Percentiles rank a stretch among this genome's conserved stretches.
phyloP scores from a whole-genome alignment of 2,888 invertebrate genomes.

The Isotomurus palustris region DNA sequence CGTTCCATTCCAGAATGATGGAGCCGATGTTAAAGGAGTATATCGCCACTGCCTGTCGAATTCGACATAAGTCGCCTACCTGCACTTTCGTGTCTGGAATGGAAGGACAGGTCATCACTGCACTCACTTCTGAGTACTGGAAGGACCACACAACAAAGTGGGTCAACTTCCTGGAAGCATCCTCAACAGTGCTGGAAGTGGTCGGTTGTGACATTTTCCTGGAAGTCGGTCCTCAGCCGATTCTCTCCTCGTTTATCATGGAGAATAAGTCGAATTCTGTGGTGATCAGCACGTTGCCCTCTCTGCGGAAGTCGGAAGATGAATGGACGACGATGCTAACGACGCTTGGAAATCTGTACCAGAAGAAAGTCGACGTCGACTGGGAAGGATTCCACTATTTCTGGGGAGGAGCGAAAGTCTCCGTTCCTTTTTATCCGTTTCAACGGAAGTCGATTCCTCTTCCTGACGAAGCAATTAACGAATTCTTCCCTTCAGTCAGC shows the following conservation, averaged over 20 bases:
- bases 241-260: slow-evolving; percentile 26
- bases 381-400: no score
- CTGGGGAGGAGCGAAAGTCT: no score
- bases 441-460: no score
- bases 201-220: slow-evolving; percentile 26
- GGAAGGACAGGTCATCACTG: slow-evolving; percentile 10
- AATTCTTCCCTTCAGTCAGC: no score
- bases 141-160: slow-evolving; percentile 24
- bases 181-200: slow-evolving; percentile 18
- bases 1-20: slow-evolving; percentile 36
- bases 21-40: slow-evolving; percentile 29
- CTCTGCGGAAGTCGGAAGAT: slow-evolving; percentile 14
- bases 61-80: not conserved
- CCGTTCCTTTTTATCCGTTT: no score
- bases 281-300: slow-evolving; percentile 13
- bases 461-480: no score
- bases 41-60: slow-evolving; percentile 8
- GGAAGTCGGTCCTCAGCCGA: slow-evolving; percentile 35
- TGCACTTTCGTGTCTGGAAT: slow-evolving; percentile 30
- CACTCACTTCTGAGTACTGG: slow-evolving; percentile 26
- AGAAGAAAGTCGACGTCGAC: slow-evolving; percentile 13
- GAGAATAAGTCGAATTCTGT: slow-evolving; percentile 20
- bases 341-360: slow-evolving; percentile 17
- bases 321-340: slow-evolving; percentile 20
- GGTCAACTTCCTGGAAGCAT: slow-evolving; percentile 24